These are phyloP conservation scores for Bhutanitis thaidina DNA, from an alignment of 2,888 invertebrate species.

Conservation along the genomic window DNA sequence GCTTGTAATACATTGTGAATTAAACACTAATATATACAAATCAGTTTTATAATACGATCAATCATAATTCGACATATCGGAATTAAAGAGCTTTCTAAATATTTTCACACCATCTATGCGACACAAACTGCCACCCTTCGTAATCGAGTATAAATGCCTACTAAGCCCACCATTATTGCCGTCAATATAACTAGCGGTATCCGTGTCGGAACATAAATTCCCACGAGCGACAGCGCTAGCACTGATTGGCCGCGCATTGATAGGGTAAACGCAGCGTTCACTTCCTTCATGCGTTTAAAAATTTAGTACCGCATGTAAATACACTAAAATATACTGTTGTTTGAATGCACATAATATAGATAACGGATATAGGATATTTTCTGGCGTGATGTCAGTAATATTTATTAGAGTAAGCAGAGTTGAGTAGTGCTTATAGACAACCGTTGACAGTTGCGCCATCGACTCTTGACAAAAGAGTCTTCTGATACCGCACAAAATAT, in stretches of 20 bases:
- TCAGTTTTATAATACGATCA: slow-evolving; percentile 1
- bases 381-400: no score
- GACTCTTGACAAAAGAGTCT: no score
- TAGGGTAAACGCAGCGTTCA: slow-evolving; percentile 24
- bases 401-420: no score
- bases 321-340: no score
- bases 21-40: no score
- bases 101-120: slow-evolving; percentile 10
- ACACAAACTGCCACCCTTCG: slow-evolving; percentile 1
- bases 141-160: slow-evolving; percentile 12
- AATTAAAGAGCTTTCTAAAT: slow-evolving; percentile 7
- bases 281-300: slow-evolving; percentile 28
- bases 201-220: slow-evolving; percentile 40
- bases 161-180: slow-evolving; percentile 24
- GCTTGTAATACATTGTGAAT: no score
- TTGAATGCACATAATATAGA: no score
- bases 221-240: slow-evolving; percentile 40
- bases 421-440: no score
- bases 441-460: no score
- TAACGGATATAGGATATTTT: no score
- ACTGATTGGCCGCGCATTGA: slow-evolving; percentile 28
- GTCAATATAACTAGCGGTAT: slow-evolving; percentile 44
- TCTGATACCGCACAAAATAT: no score
- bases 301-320: not conserved
- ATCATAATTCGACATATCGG: not conserved